These are phyloP conservation scores for Cheilosia variabilis DNA, from an alignment of 2,888 invertebrate genomes.

Conservation along the genomic window DNA sequence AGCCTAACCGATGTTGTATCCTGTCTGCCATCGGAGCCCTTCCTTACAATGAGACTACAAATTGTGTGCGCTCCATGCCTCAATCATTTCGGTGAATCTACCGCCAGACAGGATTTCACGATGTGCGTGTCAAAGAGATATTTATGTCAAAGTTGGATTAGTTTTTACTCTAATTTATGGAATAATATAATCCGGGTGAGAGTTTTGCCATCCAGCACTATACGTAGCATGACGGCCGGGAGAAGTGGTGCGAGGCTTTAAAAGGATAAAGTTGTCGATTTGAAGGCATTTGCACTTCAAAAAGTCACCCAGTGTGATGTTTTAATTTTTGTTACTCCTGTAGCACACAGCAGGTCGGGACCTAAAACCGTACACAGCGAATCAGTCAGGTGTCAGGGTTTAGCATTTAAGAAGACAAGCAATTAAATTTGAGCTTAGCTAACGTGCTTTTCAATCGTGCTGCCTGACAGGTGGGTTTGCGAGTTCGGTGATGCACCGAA, in stretches of 20 bases:
- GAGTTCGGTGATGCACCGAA: background rate
- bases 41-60: slow-evolving; percentile 40
- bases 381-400: slow-evolving; percentile 66
- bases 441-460: slow-evolving; percentile 61
- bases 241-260: slow-evolving; percentile 6
- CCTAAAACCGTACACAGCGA: slow-evolving; percentile 38
- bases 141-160: slow-evolving; percentile 73
- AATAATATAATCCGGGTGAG: slow-evolving; percentile 65
- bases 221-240: background rate
- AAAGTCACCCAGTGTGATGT: slow-evolving; percentile 33
- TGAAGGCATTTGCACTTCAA: slow-evolving; percentile 62
- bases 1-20: slow-evolving; percentile 58
- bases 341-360: slow-evolving; percentile 3
- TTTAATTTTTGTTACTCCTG: slow-evolving; percentile 27
- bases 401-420: slow-evolving; percentile 60
- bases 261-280: slow-evolving; percentile 71
- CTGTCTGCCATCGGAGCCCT: slow-evolving; percentile 11
- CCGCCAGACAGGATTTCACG: slow-evolving; percentile 59
- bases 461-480: slow-evolving; percentile 28
- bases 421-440: slow-evolving; percentile 68
- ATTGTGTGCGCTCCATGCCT: slow-evolving; percentile 29
- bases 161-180: slow-evolving; percentile 71
- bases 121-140: slow-evolving; percentile 70
- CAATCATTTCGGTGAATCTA: slow-evolving; percentile 44
- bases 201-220: slow-evolving; percentile 17